Conservation (phyloP, 2,113 vertebrate species). For the Columba livia region DNA sequence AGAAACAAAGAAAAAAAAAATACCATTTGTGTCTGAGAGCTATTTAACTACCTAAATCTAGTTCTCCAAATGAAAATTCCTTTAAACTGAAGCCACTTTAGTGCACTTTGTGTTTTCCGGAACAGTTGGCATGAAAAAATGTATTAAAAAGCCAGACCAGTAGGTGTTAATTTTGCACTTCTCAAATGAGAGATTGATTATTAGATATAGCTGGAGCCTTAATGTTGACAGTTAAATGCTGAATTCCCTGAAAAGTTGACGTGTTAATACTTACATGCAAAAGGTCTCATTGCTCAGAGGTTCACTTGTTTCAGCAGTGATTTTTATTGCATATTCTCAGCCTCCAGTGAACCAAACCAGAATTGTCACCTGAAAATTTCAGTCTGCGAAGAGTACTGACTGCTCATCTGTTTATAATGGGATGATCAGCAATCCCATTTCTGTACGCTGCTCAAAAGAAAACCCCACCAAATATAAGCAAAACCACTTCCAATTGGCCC, state of each 20-base stretch:
- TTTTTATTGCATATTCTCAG: background rate
- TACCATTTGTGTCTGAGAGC: background rate
- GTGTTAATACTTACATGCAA: background rate
- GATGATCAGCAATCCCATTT: background rate
- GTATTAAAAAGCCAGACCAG: background rate
- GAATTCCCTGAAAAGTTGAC: conserved; percentile 11
- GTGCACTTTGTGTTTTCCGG: background rate
- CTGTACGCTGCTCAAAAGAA: background rate
- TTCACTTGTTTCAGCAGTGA: background rate
- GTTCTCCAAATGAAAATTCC: background rate
- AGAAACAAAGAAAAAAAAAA: background rate
- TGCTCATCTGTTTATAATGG: background rate
- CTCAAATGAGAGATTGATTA: conserved; percentile 13
- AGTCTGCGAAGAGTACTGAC: background rate
- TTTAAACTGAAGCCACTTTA: background rate
- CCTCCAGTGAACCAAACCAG: background rate
- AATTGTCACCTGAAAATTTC: conserved; percentile 12
- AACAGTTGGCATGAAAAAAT: background rate
- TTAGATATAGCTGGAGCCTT: background rate
- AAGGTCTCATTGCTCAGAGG: conserved; percentile 17
- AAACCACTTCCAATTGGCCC: background rate
- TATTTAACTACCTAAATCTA: background rate
- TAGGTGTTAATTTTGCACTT: conserved; percentile 30
- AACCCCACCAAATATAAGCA: background rate
- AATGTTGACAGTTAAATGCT: conserved; percentile 29